Evolutionary conservation across 2,113 vertebrate species (phyloP).

Genomic region (Thunnus thynnus): DNA sequence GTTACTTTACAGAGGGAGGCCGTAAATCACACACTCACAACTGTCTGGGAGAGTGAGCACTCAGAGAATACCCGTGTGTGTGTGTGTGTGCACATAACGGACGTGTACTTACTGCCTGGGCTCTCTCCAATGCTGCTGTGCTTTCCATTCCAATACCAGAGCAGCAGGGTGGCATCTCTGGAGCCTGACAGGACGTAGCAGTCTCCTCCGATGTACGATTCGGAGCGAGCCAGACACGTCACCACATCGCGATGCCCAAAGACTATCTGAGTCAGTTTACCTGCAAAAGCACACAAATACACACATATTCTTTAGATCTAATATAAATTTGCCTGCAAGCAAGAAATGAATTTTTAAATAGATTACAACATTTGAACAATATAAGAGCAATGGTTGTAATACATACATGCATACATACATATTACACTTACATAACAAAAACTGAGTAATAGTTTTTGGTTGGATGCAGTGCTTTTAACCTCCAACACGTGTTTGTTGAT

Average conservation of each 20-base stretch:
- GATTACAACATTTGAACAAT: conserved; percentile 7
- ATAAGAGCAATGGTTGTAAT: background rate
- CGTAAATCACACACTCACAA: conserved; percentile 79
- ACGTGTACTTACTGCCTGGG: conserved; percentile 86
- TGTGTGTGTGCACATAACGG: conserved; percentile 6
- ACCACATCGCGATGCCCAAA: conserved; percentile 98
- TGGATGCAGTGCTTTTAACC: conserved; percentile 9
- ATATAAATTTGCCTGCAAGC: background rate
- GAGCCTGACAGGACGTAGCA: conserved; percentile 98
- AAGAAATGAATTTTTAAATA: conserved; percentile 3
- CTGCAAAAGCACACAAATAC: conserved; percentile 73
- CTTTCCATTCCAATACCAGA: conserved; percentile 99
- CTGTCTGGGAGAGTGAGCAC: conserved; percentile 64
- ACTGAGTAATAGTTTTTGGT: background rate
- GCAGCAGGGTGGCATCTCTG: conserved; percentile 95
- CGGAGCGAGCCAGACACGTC: conserved; percentile 94
- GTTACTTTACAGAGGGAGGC: conserved; percentile 80
- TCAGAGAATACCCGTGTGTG: conserved; percentile 37
- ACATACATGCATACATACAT: background rate
- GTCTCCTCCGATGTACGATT: conserved; percentile 98
- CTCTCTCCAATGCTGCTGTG: conserved; percentile 92
- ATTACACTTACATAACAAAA: background rate
- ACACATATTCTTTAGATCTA: background rate
- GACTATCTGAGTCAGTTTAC: conserved; percentile 96
- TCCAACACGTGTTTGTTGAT: conserved; percentile 47